Conservation (phyloP, 2,888 invertebrate genomes). For the Charanyca ferruginea region DNA sequence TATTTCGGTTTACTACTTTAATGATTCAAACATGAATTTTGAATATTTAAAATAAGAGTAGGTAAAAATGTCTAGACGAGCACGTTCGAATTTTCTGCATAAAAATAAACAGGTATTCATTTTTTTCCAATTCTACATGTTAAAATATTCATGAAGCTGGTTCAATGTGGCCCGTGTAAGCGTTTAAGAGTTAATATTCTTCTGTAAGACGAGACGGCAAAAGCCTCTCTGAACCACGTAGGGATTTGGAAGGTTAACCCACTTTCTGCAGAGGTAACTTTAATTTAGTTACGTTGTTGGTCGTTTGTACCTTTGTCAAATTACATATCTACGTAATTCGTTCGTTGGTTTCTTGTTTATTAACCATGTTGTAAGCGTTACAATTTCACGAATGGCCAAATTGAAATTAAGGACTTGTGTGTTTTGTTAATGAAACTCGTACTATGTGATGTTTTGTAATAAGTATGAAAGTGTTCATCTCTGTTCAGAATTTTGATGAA, state of each 20-base stretch:
- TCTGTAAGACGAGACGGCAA: slow-evolving; percentile 61
- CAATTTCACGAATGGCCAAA: slow-evolving; percentile 42
- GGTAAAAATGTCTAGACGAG: slow-evolving; percentile 5
- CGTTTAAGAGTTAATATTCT: slow-evolving; percentile 68
- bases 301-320: slow-evolving; percentile 70
- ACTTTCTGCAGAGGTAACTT: slow-evolving; percentile 67
- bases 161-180: slow-evolving; percentile 57
- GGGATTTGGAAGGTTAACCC: slow-evolving; percentile 67
- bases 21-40: slow-evolving; percentile 10
- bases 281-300: slow-evolving; percentile 69
- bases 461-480: background rate
- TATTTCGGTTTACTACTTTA: slow-evolving; percentile 16
- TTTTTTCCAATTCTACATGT: slow-evolving; percentile 49
- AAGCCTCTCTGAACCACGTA: slow-evolving; percentile 59
- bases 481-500: slow-evolving; percentile 13
- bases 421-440: slow-evolving; percentile 32
- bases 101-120: slow-evolving; percentile 33
- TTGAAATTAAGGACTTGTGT: slow-evolving; percentile 36
- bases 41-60: slow-evolving; percentile 7
- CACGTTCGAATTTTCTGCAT: slow-evolving; percentile 15
- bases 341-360: slow-evolving; percentile 63
- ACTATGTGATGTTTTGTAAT: slow-evolving; percentile 1
- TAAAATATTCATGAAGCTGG: slow-evolving; percentile 63
- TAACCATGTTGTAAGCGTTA: slow-evolving; percentile 48
- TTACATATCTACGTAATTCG: slow-evolving; percentile 65